A percentile compares a stretch with the other conserved stretches of the same genome.
phyloP scores from a whole-genome alignment of 2,888 invertebrate species.

The Andrena hattorfiana region DNA sequence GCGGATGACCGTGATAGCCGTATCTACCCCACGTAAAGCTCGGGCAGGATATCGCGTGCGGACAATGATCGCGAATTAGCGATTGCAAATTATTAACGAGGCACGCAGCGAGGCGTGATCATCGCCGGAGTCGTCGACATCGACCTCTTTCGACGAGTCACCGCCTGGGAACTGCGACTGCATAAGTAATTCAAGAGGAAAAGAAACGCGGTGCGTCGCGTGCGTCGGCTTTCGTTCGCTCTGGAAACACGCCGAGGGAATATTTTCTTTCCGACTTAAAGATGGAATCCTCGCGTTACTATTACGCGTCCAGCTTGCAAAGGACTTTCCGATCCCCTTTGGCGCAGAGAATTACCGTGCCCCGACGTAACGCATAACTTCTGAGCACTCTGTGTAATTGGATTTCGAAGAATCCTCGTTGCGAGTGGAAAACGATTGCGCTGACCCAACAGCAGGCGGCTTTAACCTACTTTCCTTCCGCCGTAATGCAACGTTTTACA shows the following conservation, averaged over 20 bases:
- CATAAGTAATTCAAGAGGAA: constrained; percentile 2
- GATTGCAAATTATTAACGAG: constrained; percentile 72
- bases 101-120: constrained; percentile 56
- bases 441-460: neutral
- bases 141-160: constrained; percentile 39
- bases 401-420: constrained; percentile 1
- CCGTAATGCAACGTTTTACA: too few relatives aligned
- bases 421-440: neutral
- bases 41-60: constrained; percentile 71
- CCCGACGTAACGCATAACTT: neutral
- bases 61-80: constrained; percentile 72
- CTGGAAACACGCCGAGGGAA: too few relatives aligned
- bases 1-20: constrained; percentile 52
- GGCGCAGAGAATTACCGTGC: too few relatives aligned
- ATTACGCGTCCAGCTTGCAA: too few relatives aligned
- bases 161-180: neutral
- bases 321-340: too few relatives aligned
- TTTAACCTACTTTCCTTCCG: neutral
- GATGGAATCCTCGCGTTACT: too few relatives aligned
- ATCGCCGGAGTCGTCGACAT: constrained; percentile 53
- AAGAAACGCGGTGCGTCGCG: neutral
- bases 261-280: too few relatives aligned
- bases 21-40: constrained; percentile 47
- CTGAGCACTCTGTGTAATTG: neutral
- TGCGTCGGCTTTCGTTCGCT: neutral